Evolutionary conservation across 92 coral and sea anemone genomes (phyloP), one percentile per base, ranked within the genome.

Genomic region (Zoanthus sociatus): DNA sequence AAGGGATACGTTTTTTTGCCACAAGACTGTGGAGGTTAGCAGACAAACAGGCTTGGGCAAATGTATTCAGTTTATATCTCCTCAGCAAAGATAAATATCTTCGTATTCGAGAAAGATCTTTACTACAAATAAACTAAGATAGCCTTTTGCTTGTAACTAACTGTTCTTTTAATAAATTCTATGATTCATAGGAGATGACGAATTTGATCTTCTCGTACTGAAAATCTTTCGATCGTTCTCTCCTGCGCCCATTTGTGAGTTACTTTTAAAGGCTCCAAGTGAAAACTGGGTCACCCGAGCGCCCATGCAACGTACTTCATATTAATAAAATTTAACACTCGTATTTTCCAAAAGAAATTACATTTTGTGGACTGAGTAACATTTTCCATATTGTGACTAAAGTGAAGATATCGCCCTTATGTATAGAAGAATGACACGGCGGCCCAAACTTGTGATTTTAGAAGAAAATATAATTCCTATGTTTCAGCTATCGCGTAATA

Each of bases 1-100:
- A 37, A 4, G 4, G 4, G 42, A 37, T 37, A 4, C 42, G 42
- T 37, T 4, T 37, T 37, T 37, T 37, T 37, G 82, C 42, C 42
- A 37, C 1, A 37, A 1, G 42, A 37, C 42, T 37, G 42, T 33
- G 42, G 42, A 33, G 42, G 69, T 77, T 14, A 73, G 56, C 55
- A 73, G 55, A 44, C 15, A 45, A 6, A 44, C 18, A 73, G 54
- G 78, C 30, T 73, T 73, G 7, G 26, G 18, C 4, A 73, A n/a
- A 13, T 15, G 30, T 9, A 44, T 42, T 17, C 13, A 73, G 56
- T 73, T 73, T 58, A 14, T 58, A 58, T 58, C 64, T 58, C 64
- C 64, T 58, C 64, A 58, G 64, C n/a, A 58, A 58, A 58, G 14
- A 58, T 58, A 58, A n/a, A 58, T 58, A 58, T 58, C 64, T 58